phyloP scores from a whole-genome alignment of 2,113 vertebrate species.

The Harpagus bidentatus region DNA sequence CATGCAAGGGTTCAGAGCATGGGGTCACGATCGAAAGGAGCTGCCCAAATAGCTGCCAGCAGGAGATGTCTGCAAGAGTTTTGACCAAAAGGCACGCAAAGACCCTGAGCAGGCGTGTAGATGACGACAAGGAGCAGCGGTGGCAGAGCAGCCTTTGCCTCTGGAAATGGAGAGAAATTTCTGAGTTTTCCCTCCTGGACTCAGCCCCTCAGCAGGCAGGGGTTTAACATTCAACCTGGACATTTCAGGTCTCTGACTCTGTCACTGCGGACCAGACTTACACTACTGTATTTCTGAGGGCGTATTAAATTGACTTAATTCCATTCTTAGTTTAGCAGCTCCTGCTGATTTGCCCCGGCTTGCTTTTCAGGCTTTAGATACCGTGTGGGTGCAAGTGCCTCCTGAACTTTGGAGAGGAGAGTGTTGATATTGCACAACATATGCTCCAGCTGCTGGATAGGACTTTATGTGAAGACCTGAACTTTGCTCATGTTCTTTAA shows the following conservation, averaged over 20 bases:
- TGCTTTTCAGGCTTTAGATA: neutral
- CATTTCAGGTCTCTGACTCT: neutral
- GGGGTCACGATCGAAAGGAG: fast-evolving
- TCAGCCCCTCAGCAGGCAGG: neutral
- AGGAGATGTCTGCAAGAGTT: neutral
- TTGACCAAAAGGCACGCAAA: neutral
- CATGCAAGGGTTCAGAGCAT: neutral
- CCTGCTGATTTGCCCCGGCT: neutral
- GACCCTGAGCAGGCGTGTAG: fast-evolving
- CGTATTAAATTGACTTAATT: neutral
- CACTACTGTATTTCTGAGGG: neutral
- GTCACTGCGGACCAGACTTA: neutral
- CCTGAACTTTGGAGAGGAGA: neutral
- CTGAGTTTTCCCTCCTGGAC: neutral
- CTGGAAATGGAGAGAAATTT: neutral
- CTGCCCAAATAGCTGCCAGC: neutral
- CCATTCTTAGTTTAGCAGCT: neutral
- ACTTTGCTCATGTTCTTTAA: neutral
- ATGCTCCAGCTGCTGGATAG: neutral
- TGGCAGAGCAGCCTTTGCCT: neutral
- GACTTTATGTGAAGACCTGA: neutral
- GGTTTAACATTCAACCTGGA: neutral
- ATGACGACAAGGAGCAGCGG: neutral
- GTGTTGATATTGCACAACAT: neutral
- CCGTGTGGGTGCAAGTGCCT: neutral